phyloP scores from a whole-genome alignment of 2,113 vertebrate genomes.

The Todiramphus chloris region DNA sequence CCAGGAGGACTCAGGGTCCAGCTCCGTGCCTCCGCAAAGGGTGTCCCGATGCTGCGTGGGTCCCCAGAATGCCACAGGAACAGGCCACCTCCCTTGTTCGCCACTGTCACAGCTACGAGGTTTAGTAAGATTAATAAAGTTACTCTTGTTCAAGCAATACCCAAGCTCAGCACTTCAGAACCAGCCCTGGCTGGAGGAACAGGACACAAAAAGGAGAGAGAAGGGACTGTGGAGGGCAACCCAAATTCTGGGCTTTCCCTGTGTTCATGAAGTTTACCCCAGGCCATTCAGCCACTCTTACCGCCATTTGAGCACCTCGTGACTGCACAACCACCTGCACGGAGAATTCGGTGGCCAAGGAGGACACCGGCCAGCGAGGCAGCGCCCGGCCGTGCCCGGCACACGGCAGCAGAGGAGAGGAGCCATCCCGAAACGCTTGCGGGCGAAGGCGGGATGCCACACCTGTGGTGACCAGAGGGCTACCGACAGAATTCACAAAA shows the following conservation, averaged over 20 bases:
- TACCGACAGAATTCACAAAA: neutral
- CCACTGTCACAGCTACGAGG: neutral
- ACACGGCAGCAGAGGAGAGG: neutral
- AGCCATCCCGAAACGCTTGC: neutral
- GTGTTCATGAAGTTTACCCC: neutral
- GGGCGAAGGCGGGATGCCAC: rapidly evolving
- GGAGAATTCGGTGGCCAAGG: rapidly evolving
- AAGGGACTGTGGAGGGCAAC: neutral
- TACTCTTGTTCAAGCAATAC: neutral
- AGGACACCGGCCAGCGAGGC: neutral
- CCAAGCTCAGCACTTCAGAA: neutral
- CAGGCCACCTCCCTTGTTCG: neutral
- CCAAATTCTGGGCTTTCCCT: neutral
- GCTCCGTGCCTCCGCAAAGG: neutral
- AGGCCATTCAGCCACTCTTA: neutral
- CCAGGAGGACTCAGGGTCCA: rapidly evolving
- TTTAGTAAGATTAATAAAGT: neutral
- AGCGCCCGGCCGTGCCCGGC: rapidly evolving
- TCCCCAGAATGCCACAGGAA: neutral
- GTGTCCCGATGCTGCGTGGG: rapidly evolving
- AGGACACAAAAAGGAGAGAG: neutral
- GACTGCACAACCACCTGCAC: neutral
- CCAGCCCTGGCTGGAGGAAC: neutral
- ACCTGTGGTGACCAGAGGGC: neutral
- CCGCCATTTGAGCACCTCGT: neutral